phyloP scores from a whole-genome alignment of 2,113 vertebrate genomes.

The Meleagris gallopavo region DNA sequence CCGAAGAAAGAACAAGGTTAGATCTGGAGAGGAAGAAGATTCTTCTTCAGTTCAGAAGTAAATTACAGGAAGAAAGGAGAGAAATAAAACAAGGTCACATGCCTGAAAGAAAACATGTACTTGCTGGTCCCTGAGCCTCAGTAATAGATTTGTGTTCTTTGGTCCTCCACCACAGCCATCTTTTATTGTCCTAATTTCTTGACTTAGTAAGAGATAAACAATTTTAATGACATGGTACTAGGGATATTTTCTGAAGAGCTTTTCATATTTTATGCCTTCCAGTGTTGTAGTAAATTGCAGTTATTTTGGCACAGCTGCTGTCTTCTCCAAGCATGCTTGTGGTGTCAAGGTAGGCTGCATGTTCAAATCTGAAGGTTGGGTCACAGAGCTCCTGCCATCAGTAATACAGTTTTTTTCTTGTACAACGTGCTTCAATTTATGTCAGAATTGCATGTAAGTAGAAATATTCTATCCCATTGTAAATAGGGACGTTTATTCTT shows the following conservation, averaged over 20 bases:
- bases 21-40: not conserved
- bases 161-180: conserved; percentile 27
- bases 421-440: conserved; percentile 36
- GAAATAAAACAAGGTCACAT: not conserved
- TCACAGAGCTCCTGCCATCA: conserved; percentile 49
- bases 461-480: conserved; percentile 15
- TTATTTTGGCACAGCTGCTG: conserved; percentile 78
- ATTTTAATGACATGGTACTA: conserved; percentile 72
- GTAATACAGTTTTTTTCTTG: conserved; percentile 44
- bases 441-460: not conserved
- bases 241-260: conserved; percentile 71
- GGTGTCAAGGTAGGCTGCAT: conserved; percentile 63
- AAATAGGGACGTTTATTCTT: conserved; percentile 31
- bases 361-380: conserved; percentile 48
- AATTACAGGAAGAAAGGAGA: not conserved
- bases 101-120: not conserved
- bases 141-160: not conserved
- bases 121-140: conserved; percentile 7
- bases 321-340: conserved; percentile 22
- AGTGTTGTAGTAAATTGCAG: conserved; percentile 75
- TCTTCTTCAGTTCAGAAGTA: conserved; percentile 1
- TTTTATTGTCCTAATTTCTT: conserved; percentile 58
- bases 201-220: conserved; percentile 66
- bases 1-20: not conserved
- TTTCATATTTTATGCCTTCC: conserved; percentile 57